phyloP scores from a whole-genome alignment of 2,888 invertebrate genomes.

The Limnephilus lunatus region DNA sequence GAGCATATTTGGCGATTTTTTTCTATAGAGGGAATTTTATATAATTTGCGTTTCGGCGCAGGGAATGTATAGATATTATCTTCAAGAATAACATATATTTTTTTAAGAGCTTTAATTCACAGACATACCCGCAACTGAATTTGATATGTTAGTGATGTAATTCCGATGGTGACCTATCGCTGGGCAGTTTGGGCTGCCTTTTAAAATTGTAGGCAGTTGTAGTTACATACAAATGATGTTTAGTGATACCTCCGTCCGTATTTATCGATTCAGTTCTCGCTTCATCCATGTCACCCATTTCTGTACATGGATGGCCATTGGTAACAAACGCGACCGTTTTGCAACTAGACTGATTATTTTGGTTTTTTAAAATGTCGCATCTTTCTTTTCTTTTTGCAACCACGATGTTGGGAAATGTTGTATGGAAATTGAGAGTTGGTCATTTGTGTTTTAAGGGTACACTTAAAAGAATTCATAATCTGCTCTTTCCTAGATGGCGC shows the following conservation, averaged over 20 bases:
- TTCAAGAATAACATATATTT: too few species aligned
- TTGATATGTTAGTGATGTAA: too few species aligned
- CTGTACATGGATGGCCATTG: not conserved
- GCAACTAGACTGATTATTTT: conserved; percentile 2
- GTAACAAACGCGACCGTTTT: not conserved
- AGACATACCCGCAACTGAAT: too few species aligned
- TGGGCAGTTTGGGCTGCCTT: not conserved
- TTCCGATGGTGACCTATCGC: not conserved
- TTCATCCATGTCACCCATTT: conserved; percentile 10
- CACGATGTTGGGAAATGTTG: not conserved
- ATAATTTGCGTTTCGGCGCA: too few species aligned
- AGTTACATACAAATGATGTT: not conserved
- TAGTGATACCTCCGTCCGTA: not conserved
- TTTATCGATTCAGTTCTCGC: conserved; percentile 19
- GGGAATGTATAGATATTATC: too few species aligned
- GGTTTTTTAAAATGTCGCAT: not conserved
- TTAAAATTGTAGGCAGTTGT: not conserved
- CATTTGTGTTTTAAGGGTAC: not conserved
- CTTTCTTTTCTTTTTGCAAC: not conserved
- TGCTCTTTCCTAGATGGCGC: too few species aligned
- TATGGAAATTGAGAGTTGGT: not conserved
- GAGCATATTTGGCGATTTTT: too few species aligned
- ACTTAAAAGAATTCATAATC: too few species aligned
- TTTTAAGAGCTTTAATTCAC: too few species aligned
- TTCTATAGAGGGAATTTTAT: too few species aligned